Conservation (phyloP, 2,888 invertebrate genomes). For the Cheilosia soror region DNA sequence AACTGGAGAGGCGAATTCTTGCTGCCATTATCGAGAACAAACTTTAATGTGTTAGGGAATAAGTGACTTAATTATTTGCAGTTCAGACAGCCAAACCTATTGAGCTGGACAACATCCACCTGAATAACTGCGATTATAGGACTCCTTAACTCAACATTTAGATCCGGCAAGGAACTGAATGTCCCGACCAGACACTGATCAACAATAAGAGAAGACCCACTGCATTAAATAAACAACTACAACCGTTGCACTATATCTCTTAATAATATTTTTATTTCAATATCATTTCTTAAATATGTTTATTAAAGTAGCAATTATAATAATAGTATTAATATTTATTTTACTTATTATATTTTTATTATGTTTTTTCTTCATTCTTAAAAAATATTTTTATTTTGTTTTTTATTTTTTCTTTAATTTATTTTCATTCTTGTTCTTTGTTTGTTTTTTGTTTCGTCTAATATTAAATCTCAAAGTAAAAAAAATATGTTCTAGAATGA, state of each 20-base stretch:
- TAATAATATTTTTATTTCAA: slow-evolving; percentile 70
- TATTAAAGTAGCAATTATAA: slow-evolving; percentile 55
- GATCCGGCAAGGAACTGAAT: too few species aligned
- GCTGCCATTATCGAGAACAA: too few species aligned
- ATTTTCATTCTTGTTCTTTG: slow-evolving; percentile 38
- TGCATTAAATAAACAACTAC: background rate
- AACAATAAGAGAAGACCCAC: too few species aligned
- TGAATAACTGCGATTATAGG: too few species aligned
- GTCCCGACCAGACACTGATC: too few species aligned
- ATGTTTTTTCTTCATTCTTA: slow-evolving; percentile 46
- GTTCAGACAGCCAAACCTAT: too few species aligned
- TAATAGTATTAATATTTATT: slow-evolving; percentile 66
- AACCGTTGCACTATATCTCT: slow-evolving; percentile 38
- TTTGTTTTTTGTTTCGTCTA: slow-evolving; percentile 45
- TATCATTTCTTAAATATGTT: slow-evolving; percentile 66
- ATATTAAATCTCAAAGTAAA: slow-evolving; percentile 60
- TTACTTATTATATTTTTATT: slow-evolving; percentile 53
- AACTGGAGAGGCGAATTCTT: too few species aligned
- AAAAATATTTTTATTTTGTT: slow-evolving; percentile 44
- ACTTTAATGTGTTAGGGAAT: too few species aligned
- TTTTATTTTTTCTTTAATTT: slow-evolving; percentile 36
- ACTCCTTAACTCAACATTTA: too few species aligned
- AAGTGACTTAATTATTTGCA: too few species aligned
- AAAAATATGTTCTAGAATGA: slow-evolving; percentile 51
- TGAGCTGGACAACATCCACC: too few species aligned